A percentile compares a stretch with the other conserved stretches of the same genome.
phyloP scores from a whole-genome alignment of 2,888 invertebrate species.

The Drosophila ustulata region DNA sequence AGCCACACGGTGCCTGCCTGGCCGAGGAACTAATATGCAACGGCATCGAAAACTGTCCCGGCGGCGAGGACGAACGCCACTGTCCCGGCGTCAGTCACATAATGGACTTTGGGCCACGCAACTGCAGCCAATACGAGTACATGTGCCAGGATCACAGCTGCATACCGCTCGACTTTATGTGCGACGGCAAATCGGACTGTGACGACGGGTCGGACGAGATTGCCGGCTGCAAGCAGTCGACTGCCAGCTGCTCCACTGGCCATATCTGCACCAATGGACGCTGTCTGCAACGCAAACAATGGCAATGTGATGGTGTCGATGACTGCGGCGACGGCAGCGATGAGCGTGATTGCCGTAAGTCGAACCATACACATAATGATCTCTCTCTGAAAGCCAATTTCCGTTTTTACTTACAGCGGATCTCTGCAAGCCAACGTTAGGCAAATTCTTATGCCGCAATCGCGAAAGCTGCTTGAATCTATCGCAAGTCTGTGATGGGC shows the following conservation, averaged over 20 bases:
- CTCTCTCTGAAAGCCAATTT: neutral
- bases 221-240: slow-evolving; percentile 83
- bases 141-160: slow-evolving; percentile 86
- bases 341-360: slow-evolving; percentile 86
- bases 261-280: slow-evolving; percentile 87
- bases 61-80: slow-evolving; percentile 88
- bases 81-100: slow-evolving; percentile 61
- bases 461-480: slow-evolving; percentile 86
- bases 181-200: slow-evolving; percentile 91
- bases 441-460: slow-evolving; percentile 86
- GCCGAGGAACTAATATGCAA: slow-evolving; percentile 90
- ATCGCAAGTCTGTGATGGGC: slow-evolving; percentile 86
- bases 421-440: slow-evolving; percentile 85
- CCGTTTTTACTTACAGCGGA: slow-evolving; percentile 44
- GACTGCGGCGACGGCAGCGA: slow-evolving; percentile 87
- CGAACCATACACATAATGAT: neutral
- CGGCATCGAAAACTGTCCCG: slow-evolving; percentile 88
- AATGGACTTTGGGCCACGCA: slow-evolving; percentile 53
- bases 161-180: slow-evolving; percentile 88
- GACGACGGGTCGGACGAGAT: slow-evolving; percentile 90
- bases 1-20: slow-evolving; percentile 88
- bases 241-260: slow-evolving; percentile 86
- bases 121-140: slow-evolving; percentile 81
- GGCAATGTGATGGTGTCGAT: slow-evolving; percentile 87
- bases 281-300: slow-evolving; percentile 86